phyloP scores from a whole-genome alignment of 2,888 invertebrate species.

The Drosophila rellima region DNA sequence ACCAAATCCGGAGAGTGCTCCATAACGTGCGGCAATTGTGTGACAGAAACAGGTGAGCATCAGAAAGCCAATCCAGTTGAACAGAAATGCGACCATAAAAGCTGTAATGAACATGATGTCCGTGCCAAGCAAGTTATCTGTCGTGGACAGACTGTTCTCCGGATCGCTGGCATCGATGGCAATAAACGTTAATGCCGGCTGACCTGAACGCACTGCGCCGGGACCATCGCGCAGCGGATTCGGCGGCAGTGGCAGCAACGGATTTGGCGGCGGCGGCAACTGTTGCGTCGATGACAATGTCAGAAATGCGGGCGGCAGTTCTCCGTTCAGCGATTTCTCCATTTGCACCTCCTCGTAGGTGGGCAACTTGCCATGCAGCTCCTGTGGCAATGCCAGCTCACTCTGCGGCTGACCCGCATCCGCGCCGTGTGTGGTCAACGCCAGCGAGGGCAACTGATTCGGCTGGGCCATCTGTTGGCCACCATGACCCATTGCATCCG shows the following conservation, averaged over 20 bases:
- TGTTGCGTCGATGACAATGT: slow-evolving; percentile 78
- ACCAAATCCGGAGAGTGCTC: slow-evolving; percentile 96
- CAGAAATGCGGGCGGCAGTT: slow-evolving; percentile 86
- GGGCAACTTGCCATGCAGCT: slow-evolving; percentile 90
- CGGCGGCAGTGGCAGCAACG: slow-evolving; percentile 81
- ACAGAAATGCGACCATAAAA: slow-evolving; percentile 97
- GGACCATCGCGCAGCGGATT: slow-evolving; percentile 76
- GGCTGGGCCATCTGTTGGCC: slow-evolving; percentile 53
- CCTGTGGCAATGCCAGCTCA: slow-evolving; percentile 60
- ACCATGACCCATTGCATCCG: slow-evolving; percentile 79
- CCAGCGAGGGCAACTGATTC: slow-evolving; percentile 77
- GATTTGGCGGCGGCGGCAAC: slow-evolving; percentile 82
- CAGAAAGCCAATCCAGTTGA: slow-evolving; percentile 97
- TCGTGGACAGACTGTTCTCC: slow-evolving; percentile 91
- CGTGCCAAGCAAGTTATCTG: slow-evolving; percentile 94
- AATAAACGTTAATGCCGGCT: slow-evolving; percentile 90
- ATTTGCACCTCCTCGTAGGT: slow-evolving; percentile 97
- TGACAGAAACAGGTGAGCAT: slow-evolving; percentile 97
- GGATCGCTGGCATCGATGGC: slow-evolving; percentile 91
- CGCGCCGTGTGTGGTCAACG: slow-evolving; percentile 44
- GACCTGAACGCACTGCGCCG: slow-evolving; percentile 62
- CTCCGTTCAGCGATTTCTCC: slow-evolving; percentile 93
- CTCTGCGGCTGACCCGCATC: slow-evolving; percentile 27
- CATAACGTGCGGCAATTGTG: slow-evolving; percentile 96
- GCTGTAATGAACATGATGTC: slow-evolving; percentile 97